Conservation (phyloP, 2,888 invertebrate species). For the Melanophora roralis region DNA sequence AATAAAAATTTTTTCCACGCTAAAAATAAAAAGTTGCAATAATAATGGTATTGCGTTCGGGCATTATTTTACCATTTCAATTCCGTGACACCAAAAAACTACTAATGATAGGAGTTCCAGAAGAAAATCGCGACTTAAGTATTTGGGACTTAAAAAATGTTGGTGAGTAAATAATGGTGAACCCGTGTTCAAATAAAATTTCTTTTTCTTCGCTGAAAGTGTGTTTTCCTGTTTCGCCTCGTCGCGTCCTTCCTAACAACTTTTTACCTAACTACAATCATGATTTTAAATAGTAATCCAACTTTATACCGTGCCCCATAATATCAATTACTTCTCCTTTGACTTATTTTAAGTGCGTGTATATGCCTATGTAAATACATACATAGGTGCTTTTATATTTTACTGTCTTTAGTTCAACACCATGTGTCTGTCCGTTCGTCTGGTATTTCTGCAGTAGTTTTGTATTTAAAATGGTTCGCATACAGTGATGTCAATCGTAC, state of each 20-base stretch:
- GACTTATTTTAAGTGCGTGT: slow-evolving; percentile 59
- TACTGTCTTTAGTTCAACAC: slow-evolving; percentile 48
- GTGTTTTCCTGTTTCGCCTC: slow-evolving; percentile 7
- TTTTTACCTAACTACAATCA: too few relatives aligned
- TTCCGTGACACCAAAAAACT: slow-evolving; percentile 73
- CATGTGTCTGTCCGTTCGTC: slow-evolving; percentile 27
- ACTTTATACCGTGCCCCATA: slow-evolving; percentile 17
- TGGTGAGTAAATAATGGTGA: slow-evolving; percentile 68
- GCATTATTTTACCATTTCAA: slow-evolving; percentile 75
- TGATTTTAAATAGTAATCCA: too few relatives aligned
- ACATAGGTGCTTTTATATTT: slow-evolving; percentile 59
- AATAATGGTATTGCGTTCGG: slow-evolving; percentile 73
- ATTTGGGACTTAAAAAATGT: slow-evolving; percentile 74
- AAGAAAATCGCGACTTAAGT: slow-evolving; percentile 70
- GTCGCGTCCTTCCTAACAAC: neutral
- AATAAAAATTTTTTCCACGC: slow-evolving; percentile 23
- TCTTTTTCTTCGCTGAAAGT: too few relatives aligned
- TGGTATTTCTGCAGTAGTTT: slow-evolving; percentile 51
- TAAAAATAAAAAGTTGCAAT: slow-evolving; percentile 39
- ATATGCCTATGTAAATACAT: too few relatives aligned
- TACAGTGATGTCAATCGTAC: slow-evolving; percentile 24
- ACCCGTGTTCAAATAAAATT: neutral
- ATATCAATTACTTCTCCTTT: slow-evolving; percentile 19
- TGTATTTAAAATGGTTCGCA: slow-evolving; percentile 7
- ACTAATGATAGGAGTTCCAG: slow-evolving; percentile 71